Percentiles rank a stretch among this genome's conserved stretches.
Evolutionary conservation across 2,888 invertebrate species (phyloP).

Genomic region (Brachyptera risi): DNA sequence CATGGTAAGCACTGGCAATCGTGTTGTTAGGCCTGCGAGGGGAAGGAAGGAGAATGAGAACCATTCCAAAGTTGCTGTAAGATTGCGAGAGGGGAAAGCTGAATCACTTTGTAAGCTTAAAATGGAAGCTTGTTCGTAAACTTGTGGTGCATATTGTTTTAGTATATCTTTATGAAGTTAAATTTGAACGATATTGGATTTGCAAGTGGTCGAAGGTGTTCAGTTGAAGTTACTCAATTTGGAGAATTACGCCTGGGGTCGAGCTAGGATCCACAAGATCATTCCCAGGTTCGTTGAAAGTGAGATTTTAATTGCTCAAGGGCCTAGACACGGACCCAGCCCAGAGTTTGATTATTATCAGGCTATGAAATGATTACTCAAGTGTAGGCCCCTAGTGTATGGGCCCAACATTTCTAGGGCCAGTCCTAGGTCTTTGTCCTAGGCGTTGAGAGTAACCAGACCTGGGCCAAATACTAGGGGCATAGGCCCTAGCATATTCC

Average conservation of each 20-base stretch:
- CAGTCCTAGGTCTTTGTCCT: no score
- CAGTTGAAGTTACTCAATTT: background rate
- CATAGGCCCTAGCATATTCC: no score
- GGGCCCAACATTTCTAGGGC: no score
- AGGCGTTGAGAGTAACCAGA: no score
- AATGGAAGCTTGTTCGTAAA: slow-evolving; percentile 26
- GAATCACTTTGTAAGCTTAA: slow-evolving; percentile 25
- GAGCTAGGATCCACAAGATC: no score
- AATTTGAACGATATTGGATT: background rate
- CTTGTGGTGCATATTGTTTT: no score
- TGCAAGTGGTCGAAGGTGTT: background rate
- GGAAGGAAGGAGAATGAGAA: slow-evolving; percentile 16
- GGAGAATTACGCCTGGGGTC: background rate
- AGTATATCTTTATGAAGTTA: background rate
- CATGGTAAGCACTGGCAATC: slow-evolving; percentile 3
- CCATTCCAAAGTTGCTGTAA: slow-evolving; percentile 8
- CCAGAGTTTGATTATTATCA: no score
- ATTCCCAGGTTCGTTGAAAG: slow-evolving; percentile 3
- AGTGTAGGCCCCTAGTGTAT: no score
- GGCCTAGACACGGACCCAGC: no score
- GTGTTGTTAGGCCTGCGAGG: slow-evolving; percentile 24
- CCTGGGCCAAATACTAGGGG: no score
- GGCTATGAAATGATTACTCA: no score
- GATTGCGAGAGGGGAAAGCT: slow-evolving; percentile 27
- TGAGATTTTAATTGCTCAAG: background rate